Evolutionary conservation across 2,888 invertebrate species (phyloP).

Genomic region (Cephus nigrinus): DNA sequence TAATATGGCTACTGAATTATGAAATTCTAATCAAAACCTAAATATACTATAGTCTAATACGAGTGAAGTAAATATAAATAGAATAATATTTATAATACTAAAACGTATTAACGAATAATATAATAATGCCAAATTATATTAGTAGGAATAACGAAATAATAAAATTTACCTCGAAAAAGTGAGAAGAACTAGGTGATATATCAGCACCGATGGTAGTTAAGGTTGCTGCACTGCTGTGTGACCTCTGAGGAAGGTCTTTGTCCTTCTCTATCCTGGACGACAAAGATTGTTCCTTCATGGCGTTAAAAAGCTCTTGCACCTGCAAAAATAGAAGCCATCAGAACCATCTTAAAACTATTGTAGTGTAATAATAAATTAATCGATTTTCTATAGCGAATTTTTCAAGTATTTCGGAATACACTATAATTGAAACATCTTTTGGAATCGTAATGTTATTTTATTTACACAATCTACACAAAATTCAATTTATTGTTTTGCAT

Average conservation of each 20-base stretch:
- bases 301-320: constrained; percentile 61
- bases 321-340: constrained; percentile 25
- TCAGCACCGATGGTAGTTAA: constrained; percentile 81
- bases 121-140: too few species aligned
- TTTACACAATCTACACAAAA: too few species aligned
- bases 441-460: too few species aligned
- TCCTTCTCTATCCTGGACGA: constrained; percentile 51
- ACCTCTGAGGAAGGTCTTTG: constrained; percentile 61
- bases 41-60: not conserved
- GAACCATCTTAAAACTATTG: not conserved
- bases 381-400: too few species aligned
- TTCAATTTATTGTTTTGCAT: too few species aligned
- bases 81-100: not conserved
- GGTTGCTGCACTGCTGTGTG: constrained; percentile 73
- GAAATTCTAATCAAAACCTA: not conserved
- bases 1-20: not conserved
- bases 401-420: too few species aligned
- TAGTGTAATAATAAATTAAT: not conserved
- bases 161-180: constrained; percentile 84
- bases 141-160: not conserved
- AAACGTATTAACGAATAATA: not conserved
- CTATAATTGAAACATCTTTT: too few species aligned
- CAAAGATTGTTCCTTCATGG: constrained; percentile 62
- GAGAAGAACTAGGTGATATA: constrained; percentile 87
- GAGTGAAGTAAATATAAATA: constrained; percentile 7